A percentile compares a stretch with the other conserved stretches of the same genome.
Conservation (phyloP, 2,888 invertebrate species). For the Agonopterix arenella region DNA sequence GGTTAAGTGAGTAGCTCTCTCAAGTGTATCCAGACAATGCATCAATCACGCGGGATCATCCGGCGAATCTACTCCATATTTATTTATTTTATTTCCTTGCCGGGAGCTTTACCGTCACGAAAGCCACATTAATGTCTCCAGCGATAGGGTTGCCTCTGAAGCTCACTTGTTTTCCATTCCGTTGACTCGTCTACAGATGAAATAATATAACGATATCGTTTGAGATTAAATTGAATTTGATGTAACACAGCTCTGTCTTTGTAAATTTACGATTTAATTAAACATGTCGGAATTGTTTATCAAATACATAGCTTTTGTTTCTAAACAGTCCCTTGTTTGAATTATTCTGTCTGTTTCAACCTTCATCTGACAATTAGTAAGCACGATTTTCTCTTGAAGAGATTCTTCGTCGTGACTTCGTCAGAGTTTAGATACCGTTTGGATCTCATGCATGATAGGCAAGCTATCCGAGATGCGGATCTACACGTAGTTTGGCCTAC, state of each 20-base stretch:
- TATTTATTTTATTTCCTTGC: slow-evolving; percentile 31
- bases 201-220: background rate
- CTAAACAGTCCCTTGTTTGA: no score
- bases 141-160: slow-evolving; percentile 2
- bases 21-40: slow-evolving; percentile 22
- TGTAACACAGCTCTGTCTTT: background rate
- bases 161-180: background rate
- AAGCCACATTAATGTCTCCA: slow-evolving; percentile 3
- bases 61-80: slow-evolving; percentile 28
- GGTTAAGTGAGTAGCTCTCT: slow-evolving; percentile 1
- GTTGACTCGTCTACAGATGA: background rate
- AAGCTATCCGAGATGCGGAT: no score
- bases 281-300: background rate
- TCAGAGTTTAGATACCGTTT: no score
- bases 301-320: no score
- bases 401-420: no score
- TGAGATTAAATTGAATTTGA: slow-evolving; percentile 4
- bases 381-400: no score
- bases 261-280: slow-evolving; percentile 1
- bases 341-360: no score
- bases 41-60: slow-evolving; percentile 42
- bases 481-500: no score
- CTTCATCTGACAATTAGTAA: no score
- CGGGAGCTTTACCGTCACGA: slow-evolving; percentile 8
- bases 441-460: no score